phyloP scores from a whole-genome alignment of 2,113 vertebrate genomes.

The Urocolius indicus region DNA sequence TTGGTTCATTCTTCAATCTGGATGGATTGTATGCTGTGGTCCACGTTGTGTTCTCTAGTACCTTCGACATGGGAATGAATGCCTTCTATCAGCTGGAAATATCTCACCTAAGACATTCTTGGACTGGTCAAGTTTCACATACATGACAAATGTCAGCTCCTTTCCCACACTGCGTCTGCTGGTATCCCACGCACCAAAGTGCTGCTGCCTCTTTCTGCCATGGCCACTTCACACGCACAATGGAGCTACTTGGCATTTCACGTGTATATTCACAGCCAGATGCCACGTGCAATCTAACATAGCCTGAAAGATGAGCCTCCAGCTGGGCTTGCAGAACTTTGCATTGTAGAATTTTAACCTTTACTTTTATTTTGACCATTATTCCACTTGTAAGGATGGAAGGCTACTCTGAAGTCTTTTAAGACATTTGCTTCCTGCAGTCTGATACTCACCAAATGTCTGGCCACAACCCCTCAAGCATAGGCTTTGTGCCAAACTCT shows the following conservation, averaged over 20 bases:
- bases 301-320: not conserved
- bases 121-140: not conserved
- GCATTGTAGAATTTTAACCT: not conserved
- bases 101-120: not conserved
- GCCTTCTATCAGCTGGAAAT: not conserved
- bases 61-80: not conserved
- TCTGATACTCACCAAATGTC: not conserved
- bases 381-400: not conserved
- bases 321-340: not conserved
- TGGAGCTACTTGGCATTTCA: not conserved
- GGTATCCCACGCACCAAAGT: not conserved
- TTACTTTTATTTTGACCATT: not conserved
- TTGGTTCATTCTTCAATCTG: not conserved
- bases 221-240: not conserved
- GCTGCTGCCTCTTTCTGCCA: not conserved
- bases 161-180: not conserved
- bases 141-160: not conserved
- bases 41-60: not conserved
- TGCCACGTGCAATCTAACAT: fast-evolving
- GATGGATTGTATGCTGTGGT: not conserved
- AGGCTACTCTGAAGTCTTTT: not conserved
- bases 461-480: not conserved
- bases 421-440: not conserved
- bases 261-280: not conserved
- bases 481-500: not conserved